Base-by-base conservation (phyloP, 2,113 vertebrate genomes). In the Sitta europaea region DNA sequence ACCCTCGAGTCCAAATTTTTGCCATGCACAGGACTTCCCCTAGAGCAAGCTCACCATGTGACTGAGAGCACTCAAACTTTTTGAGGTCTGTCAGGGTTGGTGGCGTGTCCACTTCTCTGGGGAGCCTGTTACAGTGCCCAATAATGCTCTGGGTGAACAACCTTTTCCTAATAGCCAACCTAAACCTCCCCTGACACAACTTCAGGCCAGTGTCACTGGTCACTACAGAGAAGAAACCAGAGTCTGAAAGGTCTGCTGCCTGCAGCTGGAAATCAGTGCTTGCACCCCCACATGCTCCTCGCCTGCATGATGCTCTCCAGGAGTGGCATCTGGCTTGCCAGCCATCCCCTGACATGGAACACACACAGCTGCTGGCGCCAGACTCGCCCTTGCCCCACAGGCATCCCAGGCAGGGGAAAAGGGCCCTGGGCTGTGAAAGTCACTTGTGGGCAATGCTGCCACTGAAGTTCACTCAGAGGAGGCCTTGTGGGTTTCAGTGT, bases 361-460 rank as follows among this genome's bases (percentile, higher is more conserved):
- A 5, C 2, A 1, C 0, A 0, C 11, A 36, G 31, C 25, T 75
- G 22, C 25, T 78, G 22, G 11, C 1, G 3, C 22, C 24, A 62
- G 31, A 10, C n/a, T 19, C n/a, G 17, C 12, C 57, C 9, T 70
- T 27, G 38, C 4, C 15, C 58, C 12, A 3, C 0, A 2, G 35
- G 10, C 7, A 15, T 36, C 0, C 0, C 13, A 14, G 42, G 24
- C 40, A 58, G 35, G 43, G 27, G 8, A 51, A 63, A 35, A 4
- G 8, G 22, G 12, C 9, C n/a, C 62, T 40, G 55, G 38, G 29
- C 20, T 0, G 0, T 33, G 47, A 50, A 54, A 84, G 23, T 11
- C 0, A 0, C 47, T 57, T 0, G 0, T 11, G 18, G 65, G 50
- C n/a, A 76, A 8, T 20, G 45, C 24, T 48, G 27, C 43, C 43